Evolutionary conservation across 2,113 vertebrate species (phyloP), one percentile per base, ranked within the genome.

Genomic region (Marmota flaviventris): DNA sequence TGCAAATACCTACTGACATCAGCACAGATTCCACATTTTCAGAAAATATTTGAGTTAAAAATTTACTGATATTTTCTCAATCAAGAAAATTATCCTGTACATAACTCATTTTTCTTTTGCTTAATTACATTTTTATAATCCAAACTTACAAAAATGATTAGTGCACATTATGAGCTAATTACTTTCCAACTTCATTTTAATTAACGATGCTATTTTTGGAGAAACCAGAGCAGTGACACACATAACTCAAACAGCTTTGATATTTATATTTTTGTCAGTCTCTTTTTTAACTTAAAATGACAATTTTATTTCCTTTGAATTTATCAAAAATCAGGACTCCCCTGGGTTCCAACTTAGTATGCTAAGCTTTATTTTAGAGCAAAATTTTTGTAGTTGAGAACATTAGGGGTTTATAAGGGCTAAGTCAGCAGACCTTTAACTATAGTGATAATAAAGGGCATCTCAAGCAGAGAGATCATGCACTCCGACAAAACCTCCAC

Each of bases 391-490:
- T 86, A 94, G 72, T 88, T 72, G 94, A 96, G 93, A 94, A 98
- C 97, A 98, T 97, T 96, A 97, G 3, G 34, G 9, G 18, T 48
- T 97, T 98, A 75, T 96, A 98, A 98, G 91, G 85, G 93, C 97
- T 97, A 98, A 98, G 73, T 91, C 95, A 97, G 93, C 97, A 98
- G 97, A 98, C 92, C 76, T 98, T 97, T 97, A 97, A 97, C 92
- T 94, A 37, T 17, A 93, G 91, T 95, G 97, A 78, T 94, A 98
- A 97, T 96, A 98, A 98, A 97, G 4, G 89, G 34, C 91, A 94
- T 97, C 96, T 98, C 92, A 98, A 98, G 97, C 75, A n/a, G 81
- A 98, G 96, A 98, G 97, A 98, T 98, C 97, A 97, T 81, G 93
- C 97, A 98, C 95, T 93, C 95, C 94, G 58, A 91, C 39, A 86